phyloP scores from a whole-genome alignment of 2,888 invertebrate species.

The Andrena haemorrhoa region DNA sequence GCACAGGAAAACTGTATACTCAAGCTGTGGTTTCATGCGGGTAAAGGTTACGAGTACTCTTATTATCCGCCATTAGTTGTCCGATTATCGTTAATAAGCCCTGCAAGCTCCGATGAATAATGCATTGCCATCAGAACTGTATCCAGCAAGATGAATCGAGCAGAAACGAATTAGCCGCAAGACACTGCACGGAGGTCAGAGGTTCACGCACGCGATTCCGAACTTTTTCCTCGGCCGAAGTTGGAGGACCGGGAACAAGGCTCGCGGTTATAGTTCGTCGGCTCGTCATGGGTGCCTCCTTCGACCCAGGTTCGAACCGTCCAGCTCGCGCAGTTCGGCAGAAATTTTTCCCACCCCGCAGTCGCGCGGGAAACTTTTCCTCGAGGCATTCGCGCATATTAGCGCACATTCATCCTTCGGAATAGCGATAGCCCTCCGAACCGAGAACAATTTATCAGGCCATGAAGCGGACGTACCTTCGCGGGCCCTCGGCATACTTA shows the following conservation, averaged over 20 bases:
- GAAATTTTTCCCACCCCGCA: conserved; percentile 44
- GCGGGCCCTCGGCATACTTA: conserved; percentile 64
- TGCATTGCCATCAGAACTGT: background rate
- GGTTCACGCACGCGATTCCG: conserved; percentile 4
- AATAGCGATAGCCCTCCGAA: conserved; percentile 65
- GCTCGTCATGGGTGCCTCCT: background rate
- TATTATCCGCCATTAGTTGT: background rate
- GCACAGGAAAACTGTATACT: background rate
- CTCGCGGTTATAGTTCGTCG: background rate
- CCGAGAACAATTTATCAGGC: conserved; percentile 72
- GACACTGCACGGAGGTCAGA: background rate
- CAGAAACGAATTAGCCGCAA: background rate
- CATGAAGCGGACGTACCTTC: conserved; percentile 41
- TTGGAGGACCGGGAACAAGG: background rate
- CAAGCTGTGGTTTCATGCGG: background rate
- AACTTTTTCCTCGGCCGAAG: background rate
- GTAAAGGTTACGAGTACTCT: background rate
- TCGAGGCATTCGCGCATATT: conserved; percentile 56
- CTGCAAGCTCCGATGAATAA: background rate
- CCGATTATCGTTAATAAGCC: background rate
- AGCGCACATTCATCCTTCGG: conserved; percentile 69
- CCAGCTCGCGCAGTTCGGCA: conserved; percentile 8
- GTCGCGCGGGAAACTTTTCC: conserved; percentile 16
- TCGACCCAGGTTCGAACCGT: background rate
- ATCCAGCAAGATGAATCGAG: background rate